These are phyloP conservation scores for Gila orcuttii DNA, from an alignment of 2,113 vertebrate species.

Conservation along the genomic window DNA sequence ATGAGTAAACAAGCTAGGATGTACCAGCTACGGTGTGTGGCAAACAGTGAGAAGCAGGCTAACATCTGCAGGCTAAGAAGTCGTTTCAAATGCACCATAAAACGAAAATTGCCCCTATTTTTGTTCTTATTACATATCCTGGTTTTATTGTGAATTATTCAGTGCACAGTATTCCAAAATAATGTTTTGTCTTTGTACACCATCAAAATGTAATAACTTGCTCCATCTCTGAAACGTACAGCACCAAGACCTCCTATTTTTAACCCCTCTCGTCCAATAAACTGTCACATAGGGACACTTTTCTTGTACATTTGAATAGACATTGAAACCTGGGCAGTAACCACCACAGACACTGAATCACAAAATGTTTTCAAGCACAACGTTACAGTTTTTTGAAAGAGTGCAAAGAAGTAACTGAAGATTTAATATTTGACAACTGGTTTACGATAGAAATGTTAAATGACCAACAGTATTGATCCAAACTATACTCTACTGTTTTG, in stretches of 20 bases:
- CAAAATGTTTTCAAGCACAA: not conserved
- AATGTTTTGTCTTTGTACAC: not conserved
- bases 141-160: not conserved
- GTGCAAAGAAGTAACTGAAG: no score
- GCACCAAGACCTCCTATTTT: not conserved
- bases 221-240: not conserved
- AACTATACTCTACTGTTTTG: no score
- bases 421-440: no score
- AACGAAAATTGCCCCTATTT: not conserved
- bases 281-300: not conserved
- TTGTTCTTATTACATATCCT: not conserved
- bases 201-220: not conserved
- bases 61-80: not conserved
- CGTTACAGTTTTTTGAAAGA: no score
- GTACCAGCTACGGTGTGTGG: not conserved
- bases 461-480: no score
- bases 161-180: not conserved
- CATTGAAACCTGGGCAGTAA: not conserved
- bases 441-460: no score
- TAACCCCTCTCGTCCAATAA: not conserved
- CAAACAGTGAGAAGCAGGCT: not conserved
- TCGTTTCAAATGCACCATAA: not conserved
- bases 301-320: not conserved
- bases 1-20: slow-evolving; percentile 16
- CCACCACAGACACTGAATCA: not conserved